These are phyloP conservation scores for Dicycla oo DNA, from an alignment of 2,888 invertebrate genomes.

Conservation along the genomic window DNA sequence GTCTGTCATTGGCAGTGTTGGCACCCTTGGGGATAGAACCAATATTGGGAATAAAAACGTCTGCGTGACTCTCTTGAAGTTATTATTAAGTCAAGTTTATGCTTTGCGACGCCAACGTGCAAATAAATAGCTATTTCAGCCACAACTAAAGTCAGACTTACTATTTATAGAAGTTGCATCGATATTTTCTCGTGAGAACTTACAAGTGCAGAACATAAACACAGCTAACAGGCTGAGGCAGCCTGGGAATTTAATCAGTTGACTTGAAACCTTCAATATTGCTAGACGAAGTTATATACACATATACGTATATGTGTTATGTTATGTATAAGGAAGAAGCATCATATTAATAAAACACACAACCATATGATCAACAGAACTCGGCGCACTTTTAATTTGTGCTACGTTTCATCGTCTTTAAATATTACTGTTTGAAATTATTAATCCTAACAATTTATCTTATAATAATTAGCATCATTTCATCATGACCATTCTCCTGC, in stretches of 20 bases:
- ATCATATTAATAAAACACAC: neutral
- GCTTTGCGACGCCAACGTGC: neutral
- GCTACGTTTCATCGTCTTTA: neutral
- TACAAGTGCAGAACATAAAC: slow-evolving; percentile 26
- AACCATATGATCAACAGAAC: neutral
- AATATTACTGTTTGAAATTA: too few relatives aligned
- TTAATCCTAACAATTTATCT: neutral
- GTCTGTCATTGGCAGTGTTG: neutral
- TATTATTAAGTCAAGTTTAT: neutral
- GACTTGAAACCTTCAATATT: slow-evolving; percentile 1
- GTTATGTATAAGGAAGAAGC: neutral
- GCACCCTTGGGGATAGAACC: neutral
- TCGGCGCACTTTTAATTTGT: neutral
- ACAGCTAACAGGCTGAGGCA: neutral
- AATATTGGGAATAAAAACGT: too few relatives aligned
- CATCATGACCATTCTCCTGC: too few relatives aligned
- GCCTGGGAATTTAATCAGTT: slow-evolving; percentile 18
- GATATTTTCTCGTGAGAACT: slow-evolving; percentile 32
- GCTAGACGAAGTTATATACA: neutral
- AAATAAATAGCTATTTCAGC: neutral
- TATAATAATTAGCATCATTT: too few relatives aligned
- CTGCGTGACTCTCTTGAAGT: neutral
- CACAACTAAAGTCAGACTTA: neutral
- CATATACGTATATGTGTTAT: too few relatives aligned
- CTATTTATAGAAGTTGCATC: slow-evolving; percentile 1